Evolutionary conservation across 1,140 invertebrate genomes (phyloP), one percentile per base, ranked within the genome.

Genomic region (Tetragonula clypearis): DNA sequence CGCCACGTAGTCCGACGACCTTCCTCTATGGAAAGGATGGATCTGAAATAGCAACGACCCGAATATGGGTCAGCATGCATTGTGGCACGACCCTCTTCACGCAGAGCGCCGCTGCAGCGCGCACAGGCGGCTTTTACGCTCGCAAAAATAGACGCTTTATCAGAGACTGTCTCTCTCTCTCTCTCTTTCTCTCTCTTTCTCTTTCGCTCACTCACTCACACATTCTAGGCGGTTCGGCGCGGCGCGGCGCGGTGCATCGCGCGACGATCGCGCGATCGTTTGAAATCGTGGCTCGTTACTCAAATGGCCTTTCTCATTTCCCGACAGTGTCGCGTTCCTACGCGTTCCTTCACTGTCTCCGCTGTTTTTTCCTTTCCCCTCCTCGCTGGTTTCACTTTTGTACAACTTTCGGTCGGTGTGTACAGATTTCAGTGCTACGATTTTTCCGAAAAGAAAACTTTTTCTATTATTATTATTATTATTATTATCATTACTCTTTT

Each of bases 41-140:
- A 94, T 94, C 94, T 94, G 94, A 95, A 94, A 95, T 95, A 94
- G 94, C 93, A 95, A 95, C 94, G 94, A 94, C 94, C 94, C 94
- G 94, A 94, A 95, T 95, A 94, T 95, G 92, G 94, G 94, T 95
- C 94, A 95, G 92, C 94, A 92, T 95, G 94, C 93, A 95, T 94
- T 94, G 94, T 94, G 89, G 88, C 92, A 90, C 93, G 94, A 94
- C 94, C 93, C 94, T 94, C 93, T 94, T 94, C 93, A 81, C 88
- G 88, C 87, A 82, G 88, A 89, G 86, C 88, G 85, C 86, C 86
- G 88, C 85, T 87, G 90, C 81, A 83, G 78, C 88, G 87, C 84
- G 85, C 74, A 77, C 72, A 79, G 88, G 85, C 90, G 87, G 88
- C 85, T 86, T 90, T 89, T 85, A 89, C 83, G 83, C 88, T 85